Base-by-base conservation (phyloP, 2,888 invertebrate genomes). In the Agrotis exclamationis region DNA sequence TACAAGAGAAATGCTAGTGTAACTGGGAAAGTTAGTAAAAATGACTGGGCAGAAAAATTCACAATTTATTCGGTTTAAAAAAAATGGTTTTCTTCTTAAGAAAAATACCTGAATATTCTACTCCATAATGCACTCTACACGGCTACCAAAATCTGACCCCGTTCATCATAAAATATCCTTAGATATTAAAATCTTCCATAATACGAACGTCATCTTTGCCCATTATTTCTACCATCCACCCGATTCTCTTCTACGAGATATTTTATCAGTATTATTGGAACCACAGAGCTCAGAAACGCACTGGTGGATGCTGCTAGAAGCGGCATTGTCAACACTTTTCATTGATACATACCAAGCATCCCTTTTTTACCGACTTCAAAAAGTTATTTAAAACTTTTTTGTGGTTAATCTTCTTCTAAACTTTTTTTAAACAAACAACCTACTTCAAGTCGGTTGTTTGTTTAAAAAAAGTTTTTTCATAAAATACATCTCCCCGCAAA, bases 221-320 rank as follows among this genome's bases (percentile, higher is more conserved):
- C 69, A 73, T 82, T 73, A 82, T 59, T 72, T 24, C 20, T 11
- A 22, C 66, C 14, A 71, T 63, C 47, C 22, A 48, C 56, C 53
- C 47, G 50, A 70, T 73, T 77, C 54, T 68, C 65, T 67, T 51
- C 58, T 47, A 54, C 50, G 3, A 20, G n/a, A 76, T 78, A 86
- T 82, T 70, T 82, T 77, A 79, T 74, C 67, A 73, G 69, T 70
- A 72, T 73, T 84, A 82, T 81, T 76, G 67, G 63, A 70, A 53
- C 44, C 56, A 56, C 6, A 56, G 56, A 56, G 33, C 13, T n/a
- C 0, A 6, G 33, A 33, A 0, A 13, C 13, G 28, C 28, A 28
- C 13, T 28, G 5, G 13, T 9, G 28, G 33, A 13, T 3, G 13
- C 6, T n/a, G 18, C 11, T 54, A 3, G 18, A 54, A 1, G 28